Evolutionary conservation across 1,140 invertebrate genomes (phyloP), one percentile per base, ranked within the genome.

Genomic region (Ctenoplectra terminalis): DNA sequence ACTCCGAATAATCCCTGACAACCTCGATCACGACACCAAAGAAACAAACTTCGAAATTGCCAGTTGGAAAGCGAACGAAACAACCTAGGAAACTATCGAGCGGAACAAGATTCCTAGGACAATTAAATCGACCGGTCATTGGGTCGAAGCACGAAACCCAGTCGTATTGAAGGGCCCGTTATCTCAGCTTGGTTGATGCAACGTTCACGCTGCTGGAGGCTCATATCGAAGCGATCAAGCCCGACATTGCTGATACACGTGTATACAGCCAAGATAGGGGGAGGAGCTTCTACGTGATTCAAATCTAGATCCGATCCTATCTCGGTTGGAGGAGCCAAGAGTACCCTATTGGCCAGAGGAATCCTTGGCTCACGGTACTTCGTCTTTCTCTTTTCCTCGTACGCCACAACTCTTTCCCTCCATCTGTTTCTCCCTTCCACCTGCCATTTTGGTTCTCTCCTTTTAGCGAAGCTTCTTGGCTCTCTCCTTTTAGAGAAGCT

Each of bases 261-360:
- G 60, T 60, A 71, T 58, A 70, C 52, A 58, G 9, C n/a, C 31
- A n/a, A 48, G 61, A 67, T 67, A 23, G 70, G 56, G 23, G 48
- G 70, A 20, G 63, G 64, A 48, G 34, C 74, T 69, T 81, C 66
- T 92, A 93, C 92, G 92, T 93, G 91, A 93, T 92, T 92, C 90
- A 93, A 93, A 93, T 93, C 92, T 92, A 92, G 91, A 93, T 92
- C 82, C 81, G 91, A 92, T 90, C 88, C 70, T 87, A 92, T 91
- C 89, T 88, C 64, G 17, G 76, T 90, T 83, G 81, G 76, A 89
- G 87, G 87, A 89, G 86, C 77, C 76, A 66, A 43, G 70, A 82
- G 74, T 82, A 75, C 61, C 88, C 90, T 92, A 92, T 92, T 91
- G 88, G 87, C 67, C 70, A 69, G 77, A 40, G 79, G 81, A 85